A percentile compares a stretch with the other conserved stretches of the same genome.
Evolutionary conservation across 2,888 invertebrate species (phyloP).

Genomic region (Tipula vernalis): DNA sequence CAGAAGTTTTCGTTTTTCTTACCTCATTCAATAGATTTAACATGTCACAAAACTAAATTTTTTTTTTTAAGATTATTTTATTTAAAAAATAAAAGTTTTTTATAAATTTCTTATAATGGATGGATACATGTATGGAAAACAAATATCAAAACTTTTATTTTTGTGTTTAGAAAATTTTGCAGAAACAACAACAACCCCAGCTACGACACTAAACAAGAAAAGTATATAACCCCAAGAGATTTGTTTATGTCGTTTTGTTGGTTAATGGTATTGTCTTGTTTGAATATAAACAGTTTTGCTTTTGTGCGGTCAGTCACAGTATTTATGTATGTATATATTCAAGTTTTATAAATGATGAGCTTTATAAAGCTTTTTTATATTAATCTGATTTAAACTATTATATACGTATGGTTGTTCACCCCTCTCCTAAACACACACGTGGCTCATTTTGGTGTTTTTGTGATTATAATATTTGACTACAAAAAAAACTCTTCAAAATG

Average conservation of each 20-base stretch:
- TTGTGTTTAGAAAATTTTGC: not conserved
- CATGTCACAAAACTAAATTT: not conserved
- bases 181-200: not conserved
- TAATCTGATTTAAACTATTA: not conserved
- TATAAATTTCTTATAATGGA: not conserved
- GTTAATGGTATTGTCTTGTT: not conserved
- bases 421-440: not conserved
- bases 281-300: not conserved
- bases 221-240: not conserved
- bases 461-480: not conserved
- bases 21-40: not conserved
- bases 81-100: not conserved
- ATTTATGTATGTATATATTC: not conserved
- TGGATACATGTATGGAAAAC: not conserved
- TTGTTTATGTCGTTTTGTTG: not conserved
- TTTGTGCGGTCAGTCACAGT: not conserved
- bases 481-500: not conserved
- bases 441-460: not conserved
- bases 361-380: not conserved
- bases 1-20: not conserved
- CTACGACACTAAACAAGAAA: not conserved
- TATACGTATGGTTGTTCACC: not conserved
- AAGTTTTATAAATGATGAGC: not conserved
- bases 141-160: not conserved
- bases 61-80: not conserved